Evolutionary conservation across 2,888 invertebrate species (phyloP).

Genomic region (Amblyjoppa fuscipennis): DNA sequence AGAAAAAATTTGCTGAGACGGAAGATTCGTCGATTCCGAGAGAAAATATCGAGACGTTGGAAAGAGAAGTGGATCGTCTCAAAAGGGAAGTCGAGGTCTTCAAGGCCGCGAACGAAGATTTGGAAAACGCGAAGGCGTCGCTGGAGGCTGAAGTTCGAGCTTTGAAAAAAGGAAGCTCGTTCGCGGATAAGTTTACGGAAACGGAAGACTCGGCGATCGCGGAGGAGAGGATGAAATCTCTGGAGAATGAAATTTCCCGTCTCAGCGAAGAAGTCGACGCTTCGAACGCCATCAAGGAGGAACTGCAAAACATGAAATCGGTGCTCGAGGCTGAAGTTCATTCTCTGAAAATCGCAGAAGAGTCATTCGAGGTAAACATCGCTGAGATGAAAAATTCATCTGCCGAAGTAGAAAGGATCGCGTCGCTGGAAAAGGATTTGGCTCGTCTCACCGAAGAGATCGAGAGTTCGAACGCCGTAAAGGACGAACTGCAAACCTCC

Average conservation of each 20-base stretch:
- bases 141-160: conserved; percentile 15
- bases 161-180: neutral
- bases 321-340: neutral
- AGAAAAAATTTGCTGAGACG: conserved; percentile 61
- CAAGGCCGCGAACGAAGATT: conserved; percentile 52
- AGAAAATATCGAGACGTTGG: conserved; percentile 46
- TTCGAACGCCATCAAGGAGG: neutral
- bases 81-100: conserved; percentile 40
- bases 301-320: neutral
- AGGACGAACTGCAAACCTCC: neutral
- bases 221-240: conserved; percentile 60
- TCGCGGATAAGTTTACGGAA: neutral
- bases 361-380: neutral
- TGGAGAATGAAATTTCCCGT: neutral
- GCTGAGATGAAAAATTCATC: neutral
- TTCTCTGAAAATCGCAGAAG: neutral
- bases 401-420: neutral
- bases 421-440: conserved; percentile 66
- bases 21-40: conserved; percentile 40
- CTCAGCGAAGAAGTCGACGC: neutral
- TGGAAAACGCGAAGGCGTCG: conserved; percentile 32
- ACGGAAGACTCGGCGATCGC: neutral
- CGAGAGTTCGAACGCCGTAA: conserved; percentile 48
- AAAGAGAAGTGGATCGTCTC: conserved; percentile 58
- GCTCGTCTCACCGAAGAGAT: conserved; percentile 66